Evolutionary conservation across 1,140 invertebrate genomes (phyloP).

Genomic region (Dreissena rostriformis): DNA sequence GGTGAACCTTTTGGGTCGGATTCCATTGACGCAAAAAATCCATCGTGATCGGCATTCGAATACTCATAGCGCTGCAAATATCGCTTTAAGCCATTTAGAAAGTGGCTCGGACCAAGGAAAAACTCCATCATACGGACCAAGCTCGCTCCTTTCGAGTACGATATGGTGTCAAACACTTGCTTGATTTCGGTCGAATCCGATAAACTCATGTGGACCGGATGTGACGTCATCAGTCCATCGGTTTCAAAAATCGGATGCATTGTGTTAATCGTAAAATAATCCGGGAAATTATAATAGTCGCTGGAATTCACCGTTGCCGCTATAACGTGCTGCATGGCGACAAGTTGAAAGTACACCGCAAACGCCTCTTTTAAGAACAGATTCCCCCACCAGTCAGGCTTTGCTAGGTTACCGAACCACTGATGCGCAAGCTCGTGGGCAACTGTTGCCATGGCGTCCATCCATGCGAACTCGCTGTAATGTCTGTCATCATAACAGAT

Average conservation of each 20-base stretch:
- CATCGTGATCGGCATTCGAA: constrained; percentile 52
- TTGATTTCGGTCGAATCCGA: constrained; percentile 86
- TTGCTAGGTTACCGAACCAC: constrained; percentile 95
- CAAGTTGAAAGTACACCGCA: constrained; percentile 90
- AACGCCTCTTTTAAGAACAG: constrained; percentile 95
- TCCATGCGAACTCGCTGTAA: background rate
- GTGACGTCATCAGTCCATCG: constrained; percentile 85
- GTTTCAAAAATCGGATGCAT: constrained; percentile 57
- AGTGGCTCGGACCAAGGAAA: constrained; percentile 17
- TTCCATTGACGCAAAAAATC: constrained; percentile 48
- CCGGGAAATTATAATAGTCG: constrained; percentile 75
- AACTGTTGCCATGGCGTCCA: constrained; percentile 5
- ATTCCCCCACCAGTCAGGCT: constrained; percentile 93
- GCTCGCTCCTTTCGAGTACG: constrained; percentile 90
- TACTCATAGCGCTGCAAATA: constrained; percentile 48
- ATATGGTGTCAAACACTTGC: constrained; percentile 96
- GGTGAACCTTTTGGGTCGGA: background rate
- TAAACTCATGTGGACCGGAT: constrained; percentile 92
- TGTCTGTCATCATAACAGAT: constrained; percentile 24
- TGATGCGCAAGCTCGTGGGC: constrained; percentile 83
- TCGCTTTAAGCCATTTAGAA: constrained; percentile 7
- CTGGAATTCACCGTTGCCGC: constrained; percentile 85
- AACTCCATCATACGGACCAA: constrained; percentile 30
- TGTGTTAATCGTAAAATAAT: constrained; percentile 38
- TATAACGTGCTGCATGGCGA: constrained; percentile 85